Evolutionary conservation across 2,113 vertebrate species (phyloP).

Genomic region (Dunckerocampus dactyliophorus): DNA sequence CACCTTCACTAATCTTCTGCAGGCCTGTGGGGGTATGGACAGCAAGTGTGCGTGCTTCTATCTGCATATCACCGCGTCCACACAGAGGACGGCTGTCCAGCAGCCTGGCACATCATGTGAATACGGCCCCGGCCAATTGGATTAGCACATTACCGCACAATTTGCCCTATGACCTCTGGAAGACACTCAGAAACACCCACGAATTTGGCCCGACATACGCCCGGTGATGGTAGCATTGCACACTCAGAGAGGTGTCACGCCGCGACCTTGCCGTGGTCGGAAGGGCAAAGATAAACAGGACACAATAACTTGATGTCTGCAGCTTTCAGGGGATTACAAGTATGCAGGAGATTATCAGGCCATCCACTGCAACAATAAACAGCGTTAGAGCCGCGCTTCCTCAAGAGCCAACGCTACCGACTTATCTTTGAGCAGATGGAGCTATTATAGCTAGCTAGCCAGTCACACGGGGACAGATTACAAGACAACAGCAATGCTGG

Average conservation of each 20-base stretch:
- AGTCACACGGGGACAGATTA: neutral
- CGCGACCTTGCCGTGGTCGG: conserved; percentile 45
- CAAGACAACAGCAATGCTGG: neutral
- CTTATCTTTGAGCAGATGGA: conserved; percentile 36
- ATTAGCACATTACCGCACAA: conserved; percentile 74
- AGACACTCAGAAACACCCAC: conserved; percentile 59
- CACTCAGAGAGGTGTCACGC: neutral
- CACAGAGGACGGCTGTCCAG: conserved; percentile 48
- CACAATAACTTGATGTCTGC: conserved; percentile 52
- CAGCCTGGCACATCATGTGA: conserved; percentile 68
- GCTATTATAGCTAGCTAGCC: conserved; percentile 2
- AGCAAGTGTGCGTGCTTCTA: conserved; percentile 15
- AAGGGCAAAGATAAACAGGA: conserved; percentile 52
- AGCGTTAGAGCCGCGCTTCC: conserved; percentile 43
- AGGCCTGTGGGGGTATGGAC: conserved; percentile 24
- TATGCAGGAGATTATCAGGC: conserved; percentile 59
- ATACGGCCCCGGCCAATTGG: conserved; percentile 66
- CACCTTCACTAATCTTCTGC: conserved; percentile 74
- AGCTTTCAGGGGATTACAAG: conserved; percentile 62
- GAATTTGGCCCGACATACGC: conserved; percentile 49
- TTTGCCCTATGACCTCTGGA: conserved; percentile 66
- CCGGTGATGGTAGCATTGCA: conserved; percentile 25
- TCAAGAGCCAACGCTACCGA: conserved; percentile 30
- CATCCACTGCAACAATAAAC: conserved; percentile 56
- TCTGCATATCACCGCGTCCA: conserved; percentile 19